These are phyloP conservation scores for Sogatella furcifera DNA, from an alignment of 1,140 invertebrate species.

Conservation along the genomic window DNA sequence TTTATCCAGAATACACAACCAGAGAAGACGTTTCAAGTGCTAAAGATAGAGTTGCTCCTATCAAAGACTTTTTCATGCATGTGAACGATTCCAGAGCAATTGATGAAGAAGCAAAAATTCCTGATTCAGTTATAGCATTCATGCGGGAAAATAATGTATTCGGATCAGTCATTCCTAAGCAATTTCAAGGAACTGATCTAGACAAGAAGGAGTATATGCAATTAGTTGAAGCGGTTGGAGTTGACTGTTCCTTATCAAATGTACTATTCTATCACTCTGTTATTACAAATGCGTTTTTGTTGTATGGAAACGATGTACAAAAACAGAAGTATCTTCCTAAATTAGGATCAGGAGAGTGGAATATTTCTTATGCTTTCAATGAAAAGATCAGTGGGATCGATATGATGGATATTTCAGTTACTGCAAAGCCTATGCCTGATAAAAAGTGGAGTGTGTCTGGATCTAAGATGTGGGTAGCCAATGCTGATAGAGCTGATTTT, in stretches of 20 bases:
- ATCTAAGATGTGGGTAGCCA: conserved; percentile 18
- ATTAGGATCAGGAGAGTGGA: conserved; percentile 9
- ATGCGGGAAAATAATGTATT: neutral
- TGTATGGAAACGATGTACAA: conserved; percentile 6
- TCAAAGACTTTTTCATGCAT: neutral
- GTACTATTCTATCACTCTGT: neutral
- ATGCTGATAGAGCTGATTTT: conserved; percentile 15
- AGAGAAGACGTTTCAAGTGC: conserved; percentile 43
- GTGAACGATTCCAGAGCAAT: neutral
- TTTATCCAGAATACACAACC: conserved; percentile 36
- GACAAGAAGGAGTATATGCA: neutral
- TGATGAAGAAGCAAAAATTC: neutral
- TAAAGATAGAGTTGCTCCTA: conserved; percentile 19
- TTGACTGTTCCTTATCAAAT: neutral
- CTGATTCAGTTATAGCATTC: neutral
- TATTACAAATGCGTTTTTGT: neutral
- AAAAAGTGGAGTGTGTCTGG: conserved; percentile 14
- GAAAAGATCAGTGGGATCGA: conserved; percentile 14
- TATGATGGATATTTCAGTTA: conserved; percentile 3
- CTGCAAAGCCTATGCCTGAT: neutral
- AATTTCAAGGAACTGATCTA: conserved; percentile 3
- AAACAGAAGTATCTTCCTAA: conserved; percentile 16
- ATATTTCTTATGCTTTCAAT: conserved; percentile 7
- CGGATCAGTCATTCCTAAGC: neutral
- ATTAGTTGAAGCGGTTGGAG: neutral